These are phyloP conservation scores for Oncorhynchus gorbuscha DNA, from an alignment of 2,113 vertebrate species.

Conservation along the genomic window DNA sequence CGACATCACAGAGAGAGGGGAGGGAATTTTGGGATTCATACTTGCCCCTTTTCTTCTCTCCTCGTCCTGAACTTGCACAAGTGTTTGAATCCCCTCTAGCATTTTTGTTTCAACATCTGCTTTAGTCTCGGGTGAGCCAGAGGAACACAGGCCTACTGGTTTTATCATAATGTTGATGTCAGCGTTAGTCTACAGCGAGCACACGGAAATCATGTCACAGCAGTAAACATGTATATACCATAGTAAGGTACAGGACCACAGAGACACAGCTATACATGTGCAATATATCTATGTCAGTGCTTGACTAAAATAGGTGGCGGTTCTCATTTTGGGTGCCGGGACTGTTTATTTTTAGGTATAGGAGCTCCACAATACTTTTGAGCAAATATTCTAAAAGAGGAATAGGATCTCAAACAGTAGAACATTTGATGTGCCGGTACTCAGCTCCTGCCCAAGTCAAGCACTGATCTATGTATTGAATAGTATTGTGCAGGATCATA, in stretches of 20 bases:
- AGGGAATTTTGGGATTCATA: conserved; percentile 55
- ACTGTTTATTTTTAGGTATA: no score
- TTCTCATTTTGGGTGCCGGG: no score
- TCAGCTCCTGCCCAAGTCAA: no score
- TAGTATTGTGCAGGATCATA: neutral
- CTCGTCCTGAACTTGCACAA: conserved; percentile 37
- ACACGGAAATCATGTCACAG: conserved; percentile 15
- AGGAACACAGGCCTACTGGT: conserved; percentile 13
- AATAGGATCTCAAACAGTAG: no score
- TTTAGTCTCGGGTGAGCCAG: conserved; percentile 18
- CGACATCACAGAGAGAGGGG: conserved; percentile 52
- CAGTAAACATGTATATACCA: conserved; percentile 11
- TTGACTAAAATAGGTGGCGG: no score
- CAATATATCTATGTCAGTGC: no score
- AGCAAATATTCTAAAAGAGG: no score
- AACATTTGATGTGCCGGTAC: no score
- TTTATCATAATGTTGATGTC: conserved; percentile 9
- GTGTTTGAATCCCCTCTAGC: conserved; percentile 45
- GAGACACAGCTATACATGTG: neutral
- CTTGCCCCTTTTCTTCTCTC: conserved; percentile 21
- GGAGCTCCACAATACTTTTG: no score
- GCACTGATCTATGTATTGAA: neutral
- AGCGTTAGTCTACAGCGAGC: conserved; percentile 30
- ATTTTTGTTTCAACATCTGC: conserved; percentile 37
- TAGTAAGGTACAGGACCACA: conserved; percentile 11